Evolutionary conservation across 53 echinoderm and acorn worm genomes (phyloP), one percentile per base, ranked within the genome.

Genomic region (Glandiceps talaboti): DNA sequence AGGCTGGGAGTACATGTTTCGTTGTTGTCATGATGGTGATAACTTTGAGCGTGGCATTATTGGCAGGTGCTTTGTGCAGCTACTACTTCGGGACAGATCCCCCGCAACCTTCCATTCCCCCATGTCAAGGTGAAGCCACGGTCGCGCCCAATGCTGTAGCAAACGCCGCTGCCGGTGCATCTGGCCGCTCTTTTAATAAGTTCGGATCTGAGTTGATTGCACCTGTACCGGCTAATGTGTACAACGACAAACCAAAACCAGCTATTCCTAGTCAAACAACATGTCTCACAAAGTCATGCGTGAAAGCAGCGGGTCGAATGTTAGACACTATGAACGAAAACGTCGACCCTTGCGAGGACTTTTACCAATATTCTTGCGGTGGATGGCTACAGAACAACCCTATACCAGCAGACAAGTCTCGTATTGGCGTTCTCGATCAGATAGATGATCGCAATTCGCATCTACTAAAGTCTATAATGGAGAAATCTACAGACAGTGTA

Each of bases 331-430:
- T 99, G 99, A 88, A 99, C 79, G 77, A 81, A 28, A 73, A 73
- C 20, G 90, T 79, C 12, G 89, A 93, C 78, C 99, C 99, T 30
- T 99, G 99, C 83, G 91, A 83, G 12, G 91, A 99, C 81, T 99
- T 99, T 83, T 93, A 89, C 83, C 81, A 94, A 82, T 99, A 99
- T 82, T 82, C 99, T 73, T 99, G 99, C 74, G 99, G 99, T 27
- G 99, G 93, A 28, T 99, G 99, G 99, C 80, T 82, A 14, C 78
- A 80, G 30, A 87, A 81, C 33, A 77, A 89, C 73, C 84, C 89
- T 73, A 99, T 99, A 32, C 99, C 99, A 1, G 99, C 91, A 29
- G 93, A 91, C 64, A 77, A 81, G 25, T 64, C 86, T 14, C 81
- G 76, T 6, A 75, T 84, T 30, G 87, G 80, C 14, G 80, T 91